Conservation (phyloP, 1,140 invertebrate species). For the Zaprionus ghesquierei region DNA sequence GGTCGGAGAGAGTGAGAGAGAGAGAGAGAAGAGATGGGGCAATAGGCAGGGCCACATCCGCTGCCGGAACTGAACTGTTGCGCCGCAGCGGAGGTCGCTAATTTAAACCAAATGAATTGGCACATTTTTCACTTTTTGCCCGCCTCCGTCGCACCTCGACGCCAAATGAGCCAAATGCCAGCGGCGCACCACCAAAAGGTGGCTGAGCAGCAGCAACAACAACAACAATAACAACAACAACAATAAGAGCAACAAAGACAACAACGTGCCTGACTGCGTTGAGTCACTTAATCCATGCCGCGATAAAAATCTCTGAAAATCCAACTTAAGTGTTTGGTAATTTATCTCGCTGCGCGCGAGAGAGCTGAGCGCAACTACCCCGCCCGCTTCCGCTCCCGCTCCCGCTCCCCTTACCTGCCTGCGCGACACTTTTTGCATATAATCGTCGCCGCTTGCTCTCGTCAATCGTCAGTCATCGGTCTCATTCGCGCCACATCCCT, state of each 20-base stretch:
- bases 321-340: constrained; percentile 82
- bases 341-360: constrained; percentile 62
- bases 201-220: constrained; percentile 11
- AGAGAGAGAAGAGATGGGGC: not conserved
- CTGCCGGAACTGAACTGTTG: constrained; percentile 64
- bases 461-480: constrained; percentile 62
- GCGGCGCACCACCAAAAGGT: constrained; percentile 32
- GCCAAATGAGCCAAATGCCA: constrained; percentile 58
- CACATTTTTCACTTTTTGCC: constrained; percentile 82
- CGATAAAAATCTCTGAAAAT: constrained; percentile 82
- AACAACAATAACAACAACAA: constrained; percentile 5
- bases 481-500: constrained; percentile 43
- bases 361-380: not conserved
- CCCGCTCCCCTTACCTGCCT: constrained; percentile 14
- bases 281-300: constrained; percentile 80
- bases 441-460: constrained; percentile 35
- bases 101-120: constrained; percentile 83
- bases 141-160: not conserved
- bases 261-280: constrained; percentile 22
- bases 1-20: too few species aligned
- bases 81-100: constrained; percentile 70
- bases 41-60: not conserved
- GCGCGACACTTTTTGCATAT: constrained; percentile 66
- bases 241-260: constrained; percentile 16
- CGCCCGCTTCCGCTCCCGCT: not conserved